Evolutionary conservation across 1,140 invertebrate genomes (phyloP), one percentile per base, ranked within the genome.

Genomic region (Drosophila murphyi): DNA sequence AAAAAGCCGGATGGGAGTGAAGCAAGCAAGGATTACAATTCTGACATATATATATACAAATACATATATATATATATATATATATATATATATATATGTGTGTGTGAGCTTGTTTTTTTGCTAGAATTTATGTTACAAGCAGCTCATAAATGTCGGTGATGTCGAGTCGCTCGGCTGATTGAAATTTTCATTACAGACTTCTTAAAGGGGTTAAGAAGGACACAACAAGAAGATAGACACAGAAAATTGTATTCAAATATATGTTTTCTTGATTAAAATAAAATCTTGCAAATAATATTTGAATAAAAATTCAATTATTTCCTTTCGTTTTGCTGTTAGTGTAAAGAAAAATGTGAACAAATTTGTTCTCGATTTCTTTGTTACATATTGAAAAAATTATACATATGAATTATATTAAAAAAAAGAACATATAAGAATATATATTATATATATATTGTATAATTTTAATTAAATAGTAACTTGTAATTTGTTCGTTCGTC

Each of bases 111-210:
- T 74, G 56, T 20, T 35, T 31, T 48, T 56, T 65, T 20, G 34
- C 65, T 50, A 48, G 60, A 85, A 83, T 83, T 83, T 83, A 83
- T 83, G 81, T 70, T 76, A 62, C 77, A 67, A 64, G 52, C 56
- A 57, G 81, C 81, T 85, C 81, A 85, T 83, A 83, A 83, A 83
- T 65, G 81, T 82, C 77, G 57, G 35, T 56, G 62, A 62, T 57
- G 57, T 51, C 71, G 60, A 56, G 70, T 48, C 48, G 61, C 69
- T 55, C 29, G 64, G 77, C 57, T 83, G 81, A 83, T 83, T 83
- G 81, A 83, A 83, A 83, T 80, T 83, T 85, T 80, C 76, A 73
- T 59, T 76, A 60, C 76, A 61, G 28, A 74, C 65, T 29, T 55
- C 57, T 57, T 12, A 59, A 48, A 57, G 60, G 39, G 31, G 43